Evolutionary conservation across 2,113 vertebrate genomes (phyloP), one percentile per base, ranked within the genome.

Genomic region (Nibea albiflora): DNA sequence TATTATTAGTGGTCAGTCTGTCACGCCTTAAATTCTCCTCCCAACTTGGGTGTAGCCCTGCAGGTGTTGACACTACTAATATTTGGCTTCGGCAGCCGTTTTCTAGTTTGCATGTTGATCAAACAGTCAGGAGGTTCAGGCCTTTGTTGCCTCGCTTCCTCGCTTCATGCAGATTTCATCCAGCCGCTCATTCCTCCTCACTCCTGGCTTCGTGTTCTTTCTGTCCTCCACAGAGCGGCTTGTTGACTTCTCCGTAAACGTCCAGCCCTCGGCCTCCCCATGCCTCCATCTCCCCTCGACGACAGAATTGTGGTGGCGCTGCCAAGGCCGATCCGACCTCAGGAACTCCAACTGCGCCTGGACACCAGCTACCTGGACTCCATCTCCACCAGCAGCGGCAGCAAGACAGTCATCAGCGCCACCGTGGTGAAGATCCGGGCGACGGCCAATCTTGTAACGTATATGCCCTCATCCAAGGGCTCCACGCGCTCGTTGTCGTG

Each of bases 391-490:
- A 95, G 52, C 92, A 87, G 66, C 85, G 86, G 81, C 87, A 85
- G 88, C 90, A 75, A 93, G 74, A 88, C 95, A 44, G 93, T 97
- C 85, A 95, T 96, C 11, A 85, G 95, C 88, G 84, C 96, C 91
- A 95, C 97, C 62, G 96, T 96, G 53, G 96, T 97, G 95, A 96
- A 97, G 94, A 96, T 98, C 84, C 96, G 96, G 96, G 94, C 97
- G 95, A 94, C 92, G 91, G 96, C 96, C 89, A 97, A 98, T 94
- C 96, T 99, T 94, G 92, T 92, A 67, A 97, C 97, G 96, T 99
- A 98, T 99, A 99, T 99, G 98, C 98, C 98, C 97, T 99, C 98
- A 96, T 97, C 98, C 94, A 98, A 97, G 95, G 96, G 98, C 96
- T 99, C 98, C 96, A 97, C 97, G 94, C 98, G 98, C 95, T 98